Evolutionary conservation across 2,888 invertebrate genomes (phyloP).

Genomic region (Eupithecia inturbata): DNA sequence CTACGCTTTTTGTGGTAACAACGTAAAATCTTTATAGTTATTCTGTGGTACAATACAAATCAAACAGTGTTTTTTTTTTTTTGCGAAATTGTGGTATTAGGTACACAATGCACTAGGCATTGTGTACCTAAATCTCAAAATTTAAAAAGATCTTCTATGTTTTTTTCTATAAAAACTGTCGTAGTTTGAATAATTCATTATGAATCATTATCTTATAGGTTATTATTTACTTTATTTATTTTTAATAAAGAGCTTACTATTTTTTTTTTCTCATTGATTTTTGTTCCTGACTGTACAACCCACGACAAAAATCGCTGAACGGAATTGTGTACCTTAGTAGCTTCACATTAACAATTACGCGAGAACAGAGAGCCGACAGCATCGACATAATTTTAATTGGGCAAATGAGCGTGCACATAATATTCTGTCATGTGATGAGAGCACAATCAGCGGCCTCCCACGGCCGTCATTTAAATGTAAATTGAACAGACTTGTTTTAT

Average conservation of each 20-base stretch:
- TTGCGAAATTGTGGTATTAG: too few species aligned
- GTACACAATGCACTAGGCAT: too few species aligned
- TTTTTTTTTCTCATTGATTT: neutral
- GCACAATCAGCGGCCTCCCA: neutral
- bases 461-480: neutral
- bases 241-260: neutral
- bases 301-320: neutral
- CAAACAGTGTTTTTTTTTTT: too few species aligned
- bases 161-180: too few species aligned
- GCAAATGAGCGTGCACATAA: slow-evolving; percentile 62
- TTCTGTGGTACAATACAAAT: too few species aligned
- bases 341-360: slow-evolving; percentile 7
- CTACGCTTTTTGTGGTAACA: too few species aligned
- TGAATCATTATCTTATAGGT: too few species aligned
- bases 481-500: neutral
- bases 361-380: slow-evolving; percentile 47
- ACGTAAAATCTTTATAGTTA: too few species aligned
- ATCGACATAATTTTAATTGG: slow-evolving; percentile 69
- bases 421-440: slow-evolving; percentile 47
- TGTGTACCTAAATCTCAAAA: too few species aligned
- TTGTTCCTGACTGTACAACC: neutral
- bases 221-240: neutral
- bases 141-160: too few species aligned
- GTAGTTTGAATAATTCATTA: too few species aligned
- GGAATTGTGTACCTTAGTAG: neutral